These are phyloP conservation scores for Gasteruption jaculator DNA, from an alignment of 2,888 invertebrate species.

Conservation along the genomic window DNA sequence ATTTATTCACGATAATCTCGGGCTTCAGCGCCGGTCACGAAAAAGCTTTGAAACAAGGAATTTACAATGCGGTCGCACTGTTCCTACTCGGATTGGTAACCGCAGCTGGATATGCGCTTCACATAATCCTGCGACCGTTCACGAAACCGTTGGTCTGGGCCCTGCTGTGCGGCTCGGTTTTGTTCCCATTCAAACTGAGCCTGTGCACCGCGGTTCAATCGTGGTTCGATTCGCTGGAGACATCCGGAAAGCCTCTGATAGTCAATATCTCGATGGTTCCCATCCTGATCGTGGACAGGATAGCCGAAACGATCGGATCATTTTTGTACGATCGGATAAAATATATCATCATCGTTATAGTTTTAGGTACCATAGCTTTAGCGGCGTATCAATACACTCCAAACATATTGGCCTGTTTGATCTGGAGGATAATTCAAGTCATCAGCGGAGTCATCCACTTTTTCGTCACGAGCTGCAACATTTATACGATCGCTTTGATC, in stretches of 20 bases:
- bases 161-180: conserved; percentile 88
- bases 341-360: conserved; percentile 53
- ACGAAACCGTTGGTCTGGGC: conserved; percentile 95
- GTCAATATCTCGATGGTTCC: conserved; percentile 65
- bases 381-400: conserved; percentile 72
- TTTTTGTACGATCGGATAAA: conserved; percentile 67
- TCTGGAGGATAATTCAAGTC: conserved; percentile 57
- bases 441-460: conserved; percentile 54
- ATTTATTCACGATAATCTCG: conserved; percentile 65
- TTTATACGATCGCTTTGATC: conserved; percentile 62
- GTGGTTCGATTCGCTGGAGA: conserved; percentile 73
- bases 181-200: conserved; percentile 90
- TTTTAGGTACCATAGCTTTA: conserved; percentile 54
- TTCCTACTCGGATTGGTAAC: conserved; percentile 67
- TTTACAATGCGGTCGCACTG: conserved; percentile 83
- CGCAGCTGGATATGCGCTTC: conserved; percentile 72
- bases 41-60: conserved; percentile 87
- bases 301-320: conserved; percentile 71
- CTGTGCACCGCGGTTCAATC: conserved; percentile 70
- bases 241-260: conserved; percentile 64
- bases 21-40: conserved; percentile 74
- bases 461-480: conserved; percentile 56
- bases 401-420: conserved; percentile 57
- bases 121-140: conserved; percentile 84
- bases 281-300: conserved; percentile 68